Evolutionary conservation across 2,888 invertebrate genomes (phyloP).

Genomic region (Papilio demoleus): DNA sequence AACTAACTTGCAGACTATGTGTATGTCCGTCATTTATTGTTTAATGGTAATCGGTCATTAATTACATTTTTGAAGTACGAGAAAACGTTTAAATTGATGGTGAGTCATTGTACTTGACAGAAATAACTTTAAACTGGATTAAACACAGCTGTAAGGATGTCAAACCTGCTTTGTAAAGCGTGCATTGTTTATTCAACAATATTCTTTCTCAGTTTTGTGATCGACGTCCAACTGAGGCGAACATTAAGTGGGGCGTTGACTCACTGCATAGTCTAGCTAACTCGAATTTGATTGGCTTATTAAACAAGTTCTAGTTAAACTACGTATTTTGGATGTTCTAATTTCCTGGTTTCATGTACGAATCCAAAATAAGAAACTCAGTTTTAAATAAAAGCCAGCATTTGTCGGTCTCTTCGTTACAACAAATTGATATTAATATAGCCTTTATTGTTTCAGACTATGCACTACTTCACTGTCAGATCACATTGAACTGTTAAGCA

Average conservation of each 20-base stretch:
- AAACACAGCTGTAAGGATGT: constrained; percentile 30
- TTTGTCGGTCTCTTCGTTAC: too few relatives aligned
- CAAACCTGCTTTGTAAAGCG: constrained; percentile 1
- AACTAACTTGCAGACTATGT: neutral
- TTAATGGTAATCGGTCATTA: neutral
- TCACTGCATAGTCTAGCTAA: constrained; percentile 9
- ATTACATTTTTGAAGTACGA: neutral
- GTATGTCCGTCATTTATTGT: neutral
- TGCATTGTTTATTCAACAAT: constrained; percentile 25
- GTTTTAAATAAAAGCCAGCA: too few relatives aligned
- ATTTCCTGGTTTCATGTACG: neutral
- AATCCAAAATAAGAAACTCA: too few relatives aligned
- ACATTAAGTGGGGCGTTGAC: constrained; percentile 29
- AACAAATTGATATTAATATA: too few relatives aligned
- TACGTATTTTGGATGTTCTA: neutral
- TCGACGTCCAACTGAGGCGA: constrained; percentile 16
- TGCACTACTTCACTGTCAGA: too few relatives aligned
- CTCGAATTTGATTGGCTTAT: constrained; percentile 15
- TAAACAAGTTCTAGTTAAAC: constrained; percentile 8
- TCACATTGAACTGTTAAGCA: too few relatives aligned
- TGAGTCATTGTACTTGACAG: constrained; percentile 7
- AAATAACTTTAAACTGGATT: constrained; percentile 29
- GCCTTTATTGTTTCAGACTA: too few relatives aligned
- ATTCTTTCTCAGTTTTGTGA: constrained; percentile 25
- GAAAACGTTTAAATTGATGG: neutral